These are phyloP conservation scores for Luidia sarsii DNA, from an alignment of 53 echinoderm and acorn worm genomes.

Conservation along the genomic window DNA sequence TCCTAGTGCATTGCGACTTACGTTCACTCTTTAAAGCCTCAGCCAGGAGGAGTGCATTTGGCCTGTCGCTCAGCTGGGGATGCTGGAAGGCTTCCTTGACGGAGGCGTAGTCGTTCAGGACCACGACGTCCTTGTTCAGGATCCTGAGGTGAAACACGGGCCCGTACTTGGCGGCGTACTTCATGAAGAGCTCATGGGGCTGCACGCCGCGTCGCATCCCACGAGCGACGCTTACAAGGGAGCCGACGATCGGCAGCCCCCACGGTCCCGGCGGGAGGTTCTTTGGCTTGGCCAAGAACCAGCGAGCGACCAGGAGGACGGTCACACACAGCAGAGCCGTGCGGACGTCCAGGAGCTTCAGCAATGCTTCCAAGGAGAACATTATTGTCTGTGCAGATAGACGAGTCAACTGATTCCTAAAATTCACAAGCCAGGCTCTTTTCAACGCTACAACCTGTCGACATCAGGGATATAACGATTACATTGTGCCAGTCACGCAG, in stretches of 20 bases:
- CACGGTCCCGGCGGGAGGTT: conserved; percentile 34
- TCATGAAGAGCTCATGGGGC: conserved; percentile 20
- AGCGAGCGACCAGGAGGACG: not conserved
- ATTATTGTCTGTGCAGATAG: too few relatives aligned
- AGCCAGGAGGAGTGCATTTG: conserved; percentile 11
- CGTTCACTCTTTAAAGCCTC: conserved; percentile 42
- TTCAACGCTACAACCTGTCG: too few relatives aligned
- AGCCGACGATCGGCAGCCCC: conserved; percentile 31
- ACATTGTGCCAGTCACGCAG: too few relatives aligned
- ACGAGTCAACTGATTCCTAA: too few relatives aligned
- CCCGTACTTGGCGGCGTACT: conserved; percentile 36
- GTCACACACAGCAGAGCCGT: not conserved
- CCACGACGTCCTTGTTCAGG: conserved; percentile 4
- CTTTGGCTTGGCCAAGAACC: not conserved
- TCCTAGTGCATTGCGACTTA: not conserved
- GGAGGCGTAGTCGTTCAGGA: conserved; percentile 26
- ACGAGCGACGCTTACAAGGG: not conserved
- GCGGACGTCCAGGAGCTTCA: not conserved
- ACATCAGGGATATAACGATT: too few relatives aligned
- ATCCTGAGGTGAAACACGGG: conserved; percentile 17
- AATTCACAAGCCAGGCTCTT: too few relatives aligned
- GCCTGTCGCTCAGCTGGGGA: conserved; percentile 24
- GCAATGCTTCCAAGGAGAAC: not conserved
- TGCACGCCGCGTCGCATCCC: conserved; percentile 9
- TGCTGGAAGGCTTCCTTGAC: conserved; percentile 28